Percentiles rank a stretch among this genome's conserved stretches.
Evolutionary conservation across 2,797 vertebrate species (phyloP).

Genomic region (Myripristis jacobus): DNA sequence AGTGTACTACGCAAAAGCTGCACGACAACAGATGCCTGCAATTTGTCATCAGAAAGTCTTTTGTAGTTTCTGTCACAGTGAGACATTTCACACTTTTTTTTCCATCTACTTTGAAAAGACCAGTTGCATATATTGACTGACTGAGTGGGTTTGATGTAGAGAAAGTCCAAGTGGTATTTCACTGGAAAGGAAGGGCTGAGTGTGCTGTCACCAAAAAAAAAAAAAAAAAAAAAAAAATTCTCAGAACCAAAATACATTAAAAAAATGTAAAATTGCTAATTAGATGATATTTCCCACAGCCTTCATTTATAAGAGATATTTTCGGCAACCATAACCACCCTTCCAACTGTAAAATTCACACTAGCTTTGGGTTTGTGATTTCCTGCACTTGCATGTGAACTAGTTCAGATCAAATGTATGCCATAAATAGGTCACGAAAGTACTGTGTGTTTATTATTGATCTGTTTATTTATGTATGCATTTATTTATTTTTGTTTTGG

Average conservation of each 20-base stretch:
- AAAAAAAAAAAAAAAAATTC: no score
- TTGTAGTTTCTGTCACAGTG: conserved; percentile 5
- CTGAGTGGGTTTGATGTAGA: conserved; percentile 7
- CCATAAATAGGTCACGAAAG: background rate
- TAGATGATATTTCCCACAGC: background rate
- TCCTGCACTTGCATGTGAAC: conserved; percentile 1
- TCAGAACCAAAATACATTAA: background rate
- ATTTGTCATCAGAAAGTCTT: background rate
- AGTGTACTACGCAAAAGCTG: no score
- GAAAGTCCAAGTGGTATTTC: background rate
- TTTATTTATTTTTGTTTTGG: no score
- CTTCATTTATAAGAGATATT: background rate
- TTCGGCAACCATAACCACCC: background rate
- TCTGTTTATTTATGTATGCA: no score
- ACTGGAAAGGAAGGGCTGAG: conserved; percentile 42
- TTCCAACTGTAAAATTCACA: background rate
- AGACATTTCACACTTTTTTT: conserved; percentile 21
- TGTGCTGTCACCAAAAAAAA: no score
- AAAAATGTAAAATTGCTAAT: no score
- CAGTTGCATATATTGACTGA: no score
- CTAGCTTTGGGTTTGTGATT: conserved; percentile 10
- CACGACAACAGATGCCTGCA: no score
- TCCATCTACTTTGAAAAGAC: background rate
- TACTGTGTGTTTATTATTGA: background rate
- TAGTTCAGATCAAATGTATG: no score